Conservation (phyloP, 1,140 invertebrate genomes). For the Drosophila nigrodunni region DNA sequence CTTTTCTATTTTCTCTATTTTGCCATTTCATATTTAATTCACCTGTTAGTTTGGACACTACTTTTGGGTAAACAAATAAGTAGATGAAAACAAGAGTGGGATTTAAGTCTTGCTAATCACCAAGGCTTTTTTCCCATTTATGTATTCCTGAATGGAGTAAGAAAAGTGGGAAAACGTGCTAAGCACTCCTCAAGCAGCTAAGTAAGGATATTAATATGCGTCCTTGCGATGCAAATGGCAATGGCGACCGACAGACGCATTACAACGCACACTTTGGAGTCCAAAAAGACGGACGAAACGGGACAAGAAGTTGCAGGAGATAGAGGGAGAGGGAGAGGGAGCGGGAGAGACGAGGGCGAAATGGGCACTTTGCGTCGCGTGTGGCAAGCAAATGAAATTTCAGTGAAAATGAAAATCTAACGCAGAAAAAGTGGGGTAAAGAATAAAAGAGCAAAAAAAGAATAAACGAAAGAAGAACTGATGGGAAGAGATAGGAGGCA, state of each 20-base stretch:
- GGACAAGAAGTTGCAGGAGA: neutral
- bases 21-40: neutral
- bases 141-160: too few relatives aligned
- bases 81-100: neutral
- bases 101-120: conserved; percentile 31
- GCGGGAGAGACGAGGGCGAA: neutral
- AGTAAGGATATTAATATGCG: conserved; percentile 83
- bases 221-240: conserved; percentile 61
- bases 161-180: conserved; percentile 55
- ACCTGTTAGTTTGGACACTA: neutral
- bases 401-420: conserved; percentile 82
- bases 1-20: neutral
- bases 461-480: neutral
- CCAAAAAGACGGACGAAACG: conserved; percentile 34
- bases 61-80: neutral
- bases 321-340: neutral
- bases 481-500: neutral
- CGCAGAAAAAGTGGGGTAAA: conserved; percentile 74
- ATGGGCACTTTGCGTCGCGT: conserved; percentile 74
- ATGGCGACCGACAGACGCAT: conserved; percentile 47
- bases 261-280: conserved; percentile 40
- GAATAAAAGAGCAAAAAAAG: conserved; percentile 37
- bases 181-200: conserved; percentile 72
- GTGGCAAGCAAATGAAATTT: conserved; percentile 80
- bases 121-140: conserved; percentile 7